Evolutionary conservation across 2,113 vertebrate species (phyloP).

Genomic region (Sciurus niger): DNA sequence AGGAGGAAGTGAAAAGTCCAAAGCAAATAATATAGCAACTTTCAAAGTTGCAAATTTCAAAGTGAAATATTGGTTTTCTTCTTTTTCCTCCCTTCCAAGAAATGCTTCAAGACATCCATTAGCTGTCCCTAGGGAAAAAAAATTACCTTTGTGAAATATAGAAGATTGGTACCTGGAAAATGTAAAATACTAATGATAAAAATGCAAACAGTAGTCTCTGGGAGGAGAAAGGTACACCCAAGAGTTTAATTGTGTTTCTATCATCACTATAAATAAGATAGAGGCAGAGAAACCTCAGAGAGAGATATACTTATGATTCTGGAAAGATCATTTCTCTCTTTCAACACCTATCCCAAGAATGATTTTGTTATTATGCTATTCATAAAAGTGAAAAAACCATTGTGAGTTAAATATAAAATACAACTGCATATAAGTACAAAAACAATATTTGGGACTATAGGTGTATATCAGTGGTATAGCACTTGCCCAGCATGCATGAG

Average conservation of each 20-base stretch:
- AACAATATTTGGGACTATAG: background rate
- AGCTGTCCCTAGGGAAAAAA: constrained; percentile 41
- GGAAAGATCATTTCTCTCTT: constrained; percentile 16
- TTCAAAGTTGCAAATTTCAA: background rate
- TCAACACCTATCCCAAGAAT: background rate
- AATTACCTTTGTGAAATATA: constrained; percentile 74
- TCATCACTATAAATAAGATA: constrained; percentile 40
- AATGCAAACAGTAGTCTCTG: constrained; percentile 59
- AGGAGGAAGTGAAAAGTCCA: background rate
- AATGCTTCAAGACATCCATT: constrained; percentile 67
- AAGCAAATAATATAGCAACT: constrained; percentile 57
- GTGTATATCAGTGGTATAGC: background rate
- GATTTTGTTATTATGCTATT: background rate
- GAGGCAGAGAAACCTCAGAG: background rate
- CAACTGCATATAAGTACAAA: background rate
- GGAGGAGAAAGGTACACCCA: constrained; percentile 27
- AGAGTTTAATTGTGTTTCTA: constrained; percentile 45
- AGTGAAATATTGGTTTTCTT: constrained; percentile 45
- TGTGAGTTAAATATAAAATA: constrained; percentile 10
- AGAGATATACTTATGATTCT: background rate
- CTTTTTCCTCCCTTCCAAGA: constrained; percentile 50
- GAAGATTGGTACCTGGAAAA: constrained; percentile 73
- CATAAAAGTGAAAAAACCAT: background rate
- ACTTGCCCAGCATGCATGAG: background rate
- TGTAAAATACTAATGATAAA: constrained; percentile 79